Percentiles rank a stretch among this genome's conserved stretches.
Evolutionary conservation across 2,888 invertebrate genomes (phyloP).

Genomic region (Anodontia alba): DNA sequence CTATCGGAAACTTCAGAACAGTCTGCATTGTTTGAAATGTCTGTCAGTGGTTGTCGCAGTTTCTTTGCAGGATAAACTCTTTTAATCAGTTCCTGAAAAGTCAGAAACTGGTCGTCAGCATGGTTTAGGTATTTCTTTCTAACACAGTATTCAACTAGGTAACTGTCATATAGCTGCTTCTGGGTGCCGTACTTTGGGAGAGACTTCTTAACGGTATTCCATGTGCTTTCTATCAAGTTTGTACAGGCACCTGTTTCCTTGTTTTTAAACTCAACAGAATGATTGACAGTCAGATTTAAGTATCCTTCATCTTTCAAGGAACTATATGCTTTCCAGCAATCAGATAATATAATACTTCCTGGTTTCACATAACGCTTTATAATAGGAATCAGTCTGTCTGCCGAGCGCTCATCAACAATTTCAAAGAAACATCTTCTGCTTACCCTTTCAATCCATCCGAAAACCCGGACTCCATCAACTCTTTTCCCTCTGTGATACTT

Average conservation of each 20-base stretch:
- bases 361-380: constrained; percentile 43
- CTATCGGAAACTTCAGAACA: no score
- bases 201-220: constrained; percentile 16
- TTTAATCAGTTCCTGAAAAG: not conserved
- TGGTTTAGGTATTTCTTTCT: constrained; percentile 19
- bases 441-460: constrained; percentile 43
- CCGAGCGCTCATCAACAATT: constrained; percentile 37
- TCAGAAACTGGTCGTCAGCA: not conserved
- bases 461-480: constrained; percentile 55
- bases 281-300: constrained; percentile 32
- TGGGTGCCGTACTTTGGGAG: constrained; percentile 26
- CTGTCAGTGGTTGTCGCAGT: no score
- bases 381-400: constrained; percentile 31
- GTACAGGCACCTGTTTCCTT: constrained; percentile 34
- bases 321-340: constrained; percentile 49
- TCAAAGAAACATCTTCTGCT: constrained; percentile 29
- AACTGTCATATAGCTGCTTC: constrained; percentile 24
- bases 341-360: constrained; percentile 44
- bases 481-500: constrained; percentile 50
- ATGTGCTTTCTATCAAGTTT: constrained; percentile 30
- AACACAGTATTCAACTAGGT: constrained; percentile 27
- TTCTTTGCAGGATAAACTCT: no score
- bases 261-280: constrained; percentile 30
- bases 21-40: no score
- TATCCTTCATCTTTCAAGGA: constrained; percentile 25